These are phyloP conservation scores for Philypnodon macrostomus DNA, from an alignment of 2,797 vertebrate genomes.

Conservation along the genomic window DNA sequence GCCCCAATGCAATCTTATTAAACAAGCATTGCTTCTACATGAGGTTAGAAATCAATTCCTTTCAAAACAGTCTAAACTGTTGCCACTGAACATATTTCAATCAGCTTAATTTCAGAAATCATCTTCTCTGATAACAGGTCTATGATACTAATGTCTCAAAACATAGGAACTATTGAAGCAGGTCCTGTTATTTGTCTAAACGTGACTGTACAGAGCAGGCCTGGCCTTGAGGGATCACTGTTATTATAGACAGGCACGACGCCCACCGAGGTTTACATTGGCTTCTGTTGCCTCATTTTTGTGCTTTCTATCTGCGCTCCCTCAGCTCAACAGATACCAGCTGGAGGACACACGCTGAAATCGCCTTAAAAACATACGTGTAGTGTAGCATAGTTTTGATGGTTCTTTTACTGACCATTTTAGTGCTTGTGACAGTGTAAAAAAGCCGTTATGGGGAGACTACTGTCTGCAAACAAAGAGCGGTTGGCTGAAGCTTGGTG, in stretches of 20 bases:
- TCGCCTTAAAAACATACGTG: constrained; percentile 13
- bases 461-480: constrained; percentile 11
- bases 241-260: constrained; percentile 20
- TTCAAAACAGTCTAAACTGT: constrained; percentile 3
- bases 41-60: background rate
- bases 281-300: constrained; percentile 17
- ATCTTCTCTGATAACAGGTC: background rate
- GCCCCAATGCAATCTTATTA: background rate
- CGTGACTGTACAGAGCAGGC: background rate
- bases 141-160: constrained; percentile 5
- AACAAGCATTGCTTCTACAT: background rate
- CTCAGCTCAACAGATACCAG: constrained; percentile 33
- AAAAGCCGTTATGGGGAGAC: constrained; percentile 15
- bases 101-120: background rate
- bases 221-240: constrained; percentile 10
- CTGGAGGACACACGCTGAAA: constrained; percentile 23
- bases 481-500: constrained; percentile 20
- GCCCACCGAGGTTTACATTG: constrained; percentile 27
- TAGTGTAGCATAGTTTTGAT: constrained; percentile 17
- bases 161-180: constrained; percentile 3
- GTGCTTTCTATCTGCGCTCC: constrained; percentile 33
- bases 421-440: constrained; percentile 33
- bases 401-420: constrained; percentile 30
- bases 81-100: constrained; percentile 5
- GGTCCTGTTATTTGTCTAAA: background rate